Conservation (phyloP, 1,140 invertebrate species). For the Tetramorium parvispinum region DNA sequence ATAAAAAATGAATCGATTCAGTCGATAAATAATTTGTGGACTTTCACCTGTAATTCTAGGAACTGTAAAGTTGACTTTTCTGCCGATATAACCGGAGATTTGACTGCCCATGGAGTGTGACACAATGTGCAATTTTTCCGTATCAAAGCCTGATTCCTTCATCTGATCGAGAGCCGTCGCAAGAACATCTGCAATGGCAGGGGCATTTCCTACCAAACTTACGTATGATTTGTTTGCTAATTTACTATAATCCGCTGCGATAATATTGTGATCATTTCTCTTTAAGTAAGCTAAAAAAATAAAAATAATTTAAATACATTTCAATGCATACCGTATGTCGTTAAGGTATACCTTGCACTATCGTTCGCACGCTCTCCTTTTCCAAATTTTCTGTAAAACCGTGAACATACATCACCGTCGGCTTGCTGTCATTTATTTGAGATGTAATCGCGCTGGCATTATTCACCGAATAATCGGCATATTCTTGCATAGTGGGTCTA, state of each 20-base stretch:
- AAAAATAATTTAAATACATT: slow-evolving; percentile 5
- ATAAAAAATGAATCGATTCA: neutral
- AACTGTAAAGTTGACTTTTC: slow-evolving; percentile 78
- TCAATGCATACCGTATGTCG: neutral
- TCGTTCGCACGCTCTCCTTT: slow-evolving; percentile 71
- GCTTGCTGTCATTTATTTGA: slow-evolving; percentile 62
- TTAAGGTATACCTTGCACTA: slow-evolving; percentile 76
- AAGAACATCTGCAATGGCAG: slow-evolving; percentile 77
- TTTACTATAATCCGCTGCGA: slow-evolving; percentile 88
- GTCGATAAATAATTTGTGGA: neutral
- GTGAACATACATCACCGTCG: slow-evolving; percentile 82
- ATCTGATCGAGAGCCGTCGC: slow-evolving; percentile 67
- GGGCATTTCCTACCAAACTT: slow-evolving; percentile 85
- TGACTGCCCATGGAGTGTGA: slow-evolving; percentile 92
- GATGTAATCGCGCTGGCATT: slow-evolving; percentile 41
- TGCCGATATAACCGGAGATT: slow-evolving; percentile 89
- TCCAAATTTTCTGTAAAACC: slow-evolving; percentile 78
- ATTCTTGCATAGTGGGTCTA: slow-evolving; percentile 58
- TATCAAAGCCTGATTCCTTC: slow-evolving; percentile 75
- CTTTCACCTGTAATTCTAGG: slow-evolving; percentile 79
- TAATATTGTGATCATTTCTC: slow-evolving; percentile 78
- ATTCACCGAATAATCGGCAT: slow-evolving; percentile 54
- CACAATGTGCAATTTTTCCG: slow-evolving; percentile 88
- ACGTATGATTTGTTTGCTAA: slow-evolving; percentile 87
- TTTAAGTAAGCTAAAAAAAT: slow-evolving; percentile 79